Evolutionary conservation across 2,888 invertebrate species (phyloP).

Genomic region (Lydus trimaculatus): DNA sequence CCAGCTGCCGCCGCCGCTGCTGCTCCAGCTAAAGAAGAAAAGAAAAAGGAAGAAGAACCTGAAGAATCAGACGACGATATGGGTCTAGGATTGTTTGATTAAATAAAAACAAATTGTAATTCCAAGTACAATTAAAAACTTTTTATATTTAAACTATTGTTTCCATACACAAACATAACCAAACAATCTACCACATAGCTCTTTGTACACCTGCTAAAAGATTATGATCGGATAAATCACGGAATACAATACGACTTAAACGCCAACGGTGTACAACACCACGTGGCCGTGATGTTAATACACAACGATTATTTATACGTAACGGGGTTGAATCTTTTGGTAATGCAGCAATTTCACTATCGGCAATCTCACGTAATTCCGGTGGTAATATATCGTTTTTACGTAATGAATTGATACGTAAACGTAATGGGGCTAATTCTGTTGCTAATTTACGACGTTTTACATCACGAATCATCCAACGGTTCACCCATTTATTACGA

Average conservation of each 20-base stretch:
- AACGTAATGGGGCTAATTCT: slow-evolving; percentile 77
- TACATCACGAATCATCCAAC: slow-evolving; percentile 86
- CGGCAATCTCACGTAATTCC: slow-evolving; percentile 81
- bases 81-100: slow-evolving; percentile 89
- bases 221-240: slow-evolving; percentile 93
- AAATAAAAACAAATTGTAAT: slow-evolving; percentile 34
- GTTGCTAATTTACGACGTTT: slow-evolving; percentile 79
- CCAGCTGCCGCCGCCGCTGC: slow-evolving; percentile 73
- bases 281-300: slow-evolving; percentile 85
- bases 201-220: slow-evolving; percentile 90
- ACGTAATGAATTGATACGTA: slow-evolving; percentile 82
- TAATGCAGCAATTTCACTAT: slow-evolving; percentile 75
- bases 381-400: slow-evolving; percentile 86
- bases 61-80: slow-evolving; percentile 92
- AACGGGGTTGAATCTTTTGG: slow-evolving; percentile 76
- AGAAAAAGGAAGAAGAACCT: slow-evolving; percentile 80
- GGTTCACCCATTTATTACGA: slow-evolving; percentile 80
- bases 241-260: slow-evolving; percentile 89
- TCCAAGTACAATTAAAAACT: slow-evolving; percentile 22
- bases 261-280: slow-evolving; percentile 84
- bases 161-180: neutral
- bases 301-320: slow-evolving; percentile 79
- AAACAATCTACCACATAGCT: slow-evolving; percentile 83
- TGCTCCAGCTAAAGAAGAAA: slow-evolving; percentile 69
- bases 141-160: slow-evolving; percentile 20